Evolutionary conservation across 2,113 vertebrate species (phyloP).

Genomic region (Trematomus loennbergii): DNA sequence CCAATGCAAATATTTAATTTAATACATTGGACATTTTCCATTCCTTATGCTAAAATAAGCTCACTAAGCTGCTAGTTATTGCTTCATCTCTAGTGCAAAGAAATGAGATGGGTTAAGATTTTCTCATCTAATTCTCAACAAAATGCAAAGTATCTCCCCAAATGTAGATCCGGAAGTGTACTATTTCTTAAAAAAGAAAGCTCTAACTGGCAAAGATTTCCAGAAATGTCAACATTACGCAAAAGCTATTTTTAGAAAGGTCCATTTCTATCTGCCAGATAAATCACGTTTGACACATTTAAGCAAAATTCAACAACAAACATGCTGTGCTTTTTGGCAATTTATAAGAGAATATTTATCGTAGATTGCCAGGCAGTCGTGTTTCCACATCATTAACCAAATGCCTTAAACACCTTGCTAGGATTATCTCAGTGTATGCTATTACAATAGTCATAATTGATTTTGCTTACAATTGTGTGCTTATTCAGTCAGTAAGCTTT

Average conservation of each 20-base stretch:
- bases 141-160: too few species aligned
- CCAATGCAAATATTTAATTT: not conserved
- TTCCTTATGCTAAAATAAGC: not conserved
- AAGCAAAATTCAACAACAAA: not conserved
- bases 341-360: too few species aligned
- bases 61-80: not conserved
- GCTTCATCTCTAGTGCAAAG: not conserved
- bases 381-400: not conserved
- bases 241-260: not conserved
- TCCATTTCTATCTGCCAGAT: not conserved
- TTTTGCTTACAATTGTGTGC: not conserved
- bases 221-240: not conserved
- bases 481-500: not conserved
- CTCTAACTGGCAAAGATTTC: not conserved
- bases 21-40: not conserved
- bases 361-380: not conserved
- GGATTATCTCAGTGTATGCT: not conserved
- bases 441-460: too few species aligned
- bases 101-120: too few species aligned
- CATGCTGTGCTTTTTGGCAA: not conserved
- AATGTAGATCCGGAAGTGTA: too few species aligned
- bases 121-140: too few species aligned
- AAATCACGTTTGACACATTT: not conserved
- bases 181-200: too few species aligned
- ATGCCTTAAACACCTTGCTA: not conserved